Base-by-base conservation (phyloP, 30 jellyfish, hydroid and myxozoan genomes). In the Aurelia coerulea region DNA sequence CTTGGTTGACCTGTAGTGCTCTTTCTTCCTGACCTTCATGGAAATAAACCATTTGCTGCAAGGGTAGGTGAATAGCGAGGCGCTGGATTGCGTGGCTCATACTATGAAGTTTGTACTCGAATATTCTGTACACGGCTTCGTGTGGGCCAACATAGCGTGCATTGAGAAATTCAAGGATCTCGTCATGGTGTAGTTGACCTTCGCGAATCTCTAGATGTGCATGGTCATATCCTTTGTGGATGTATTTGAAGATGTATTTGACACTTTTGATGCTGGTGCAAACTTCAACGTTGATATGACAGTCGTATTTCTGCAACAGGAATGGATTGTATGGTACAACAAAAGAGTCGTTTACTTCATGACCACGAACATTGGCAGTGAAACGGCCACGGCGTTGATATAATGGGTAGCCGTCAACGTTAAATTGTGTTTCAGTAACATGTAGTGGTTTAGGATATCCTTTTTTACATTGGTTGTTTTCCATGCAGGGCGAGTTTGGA, bases 201-300 rank as follows among this genome's bases (percentile, higher is more conserved):
- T 89, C 62, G n/a, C 73, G 65, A 62, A 85, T 76, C 34, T 76
- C 79, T 6, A 90, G 70, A 60, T 85, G 74, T 3, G 97, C 89
- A 10, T 72, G 15, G 58, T 85, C 97, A 74, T 76, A 53, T 4
- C 97, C 97, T 62, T 90, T 85, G 65, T 77, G 76, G n/a, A 90
- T 77, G 76, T 90, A 90, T 65, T 90, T 90, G 85, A 16, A 86
- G 31, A 86, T 62, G 81, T 90, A 90, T 62, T 86, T 85, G 17
- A 84, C 96, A 74, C 81, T 56, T 42, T 58, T 51, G 79, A 90
- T 62, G 19, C 88, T 15, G 46, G 93, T 84, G 77, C 88, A 83
- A 33, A 66, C 85, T 67, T 89, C 97, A 62, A 82, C 86, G 68
- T 89, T 89, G 34, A 89, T 89, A 62, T 89, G 97, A 60, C 92